Base-by-base conservation (phyloP, 2,888 invertebrate species). In the Dasypogon diadema region DNA sequence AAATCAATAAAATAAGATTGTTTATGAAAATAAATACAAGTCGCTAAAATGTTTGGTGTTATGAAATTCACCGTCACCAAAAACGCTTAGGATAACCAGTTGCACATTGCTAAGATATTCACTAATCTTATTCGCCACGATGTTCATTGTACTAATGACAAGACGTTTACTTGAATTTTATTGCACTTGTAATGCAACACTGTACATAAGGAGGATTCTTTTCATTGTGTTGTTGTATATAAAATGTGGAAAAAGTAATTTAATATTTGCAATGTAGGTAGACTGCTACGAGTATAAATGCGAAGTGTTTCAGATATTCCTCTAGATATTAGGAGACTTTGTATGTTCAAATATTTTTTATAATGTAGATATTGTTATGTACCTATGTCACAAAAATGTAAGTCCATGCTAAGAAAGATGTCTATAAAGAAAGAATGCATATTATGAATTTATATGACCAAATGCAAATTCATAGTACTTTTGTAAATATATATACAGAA, bases 341-440 rank as follows among this genome's bases (percentile, higher is more conserved):
- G 54, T 51, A 70, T 54, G 54, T 70, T 54, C 70, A 70, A 70
- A 70, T 70, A 70, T 70, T 70, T 70, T n/a, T 70, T 70, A 54
- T 70, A 70, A 70, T 70, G 70, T 70, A 70, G 24, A 54, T 70
- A 70, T 70, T 54, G 54, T 54, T 51, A 70, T 34, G 54, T n/a
- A 48, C 5, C 16, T 70, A 70, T 54, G 70, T 70, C 70, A 70
- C 70, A 70, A 70, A n/a, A n/a, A 70, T 54, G 70, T 54, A 56
- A 26, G 18, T 56, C 24, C 54, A 24, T n/a, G 70, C 21, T 70
- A 54, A 51, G 21, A 16, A 51, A 21, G n/a, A 51, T 21, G 22
- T 21, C 54, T 70, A 54, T 54, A 26, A 26, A 34, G 34, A 54
- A 26, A 34, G 34, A 54, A 21, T 34, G 37, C 26, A 54, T 21